These are phyloP conservation scores for Neodiprion fabricii DNA, from an alignment of 1,140 invertebrate genomes.

Conservation along the genomic window DNA sequence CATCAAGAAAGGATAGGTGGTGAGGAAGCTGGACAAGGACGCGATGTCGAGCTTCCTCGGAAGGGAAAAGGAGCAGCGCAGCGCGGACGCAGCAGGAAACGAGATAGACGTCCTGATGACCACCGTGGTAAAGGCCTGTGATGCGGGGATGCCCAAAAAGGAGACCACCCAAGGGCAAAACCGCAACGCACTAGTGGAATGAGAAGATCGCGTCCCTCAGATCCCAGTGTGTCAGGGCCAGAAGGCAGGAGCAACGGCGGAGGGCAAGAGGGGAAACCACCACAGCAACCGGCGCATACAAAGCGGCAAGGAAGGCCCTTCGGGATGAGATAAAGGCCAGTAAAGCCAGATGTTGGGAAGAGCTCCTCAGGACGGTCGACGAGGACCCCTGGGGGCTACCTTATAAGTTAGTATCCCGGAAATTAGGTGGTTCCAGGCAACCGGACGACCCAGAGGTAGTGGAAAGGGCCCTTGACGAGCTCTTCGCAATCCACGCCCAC, in stretches of 20 bases:
- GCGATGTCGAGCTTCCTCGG: conserved; percentile 24
- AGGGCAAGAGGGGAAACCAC: no score
- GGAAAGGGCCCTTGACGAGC: no score
- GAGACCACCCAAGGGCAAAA: no score
- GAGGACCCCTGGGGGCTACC: conserved; percentile 33
- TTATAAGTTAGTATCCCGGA: no score
- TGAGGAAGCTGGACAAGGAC: background rate
- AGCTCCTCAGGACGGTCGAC: conserved; percentile 28
- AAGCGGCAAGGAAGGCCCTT: no score
- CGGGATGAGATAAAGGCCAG: no score
- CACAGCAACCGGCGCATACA: background rate
- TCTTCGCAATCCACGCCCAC: no score
- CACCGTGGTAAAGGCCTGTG: conserved; percentile 10
- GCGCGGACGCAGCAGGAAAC: conserved; percentile 22
- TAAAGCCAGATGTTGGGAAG: conserved; percentile 14
- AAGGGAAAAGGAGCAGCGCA: background rate
- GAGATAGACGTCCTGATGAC: conserved; percentile 28
- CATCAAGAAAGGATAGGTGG: conserved; percentile 7
- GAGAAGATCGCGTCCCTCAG: background rate
- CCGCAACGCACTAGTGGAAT: conserved; percentile 13
- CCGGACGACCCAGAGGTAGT: no score
- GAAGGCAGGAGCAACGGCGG: no score
- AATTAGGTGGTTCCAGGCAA: no score
- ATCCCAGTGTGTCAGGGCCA: no score
- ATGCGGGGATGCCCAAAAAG: no score